Conservation (phyloP, 2,113 vertebrate species). For the Podiceps cristatus region DNA sequence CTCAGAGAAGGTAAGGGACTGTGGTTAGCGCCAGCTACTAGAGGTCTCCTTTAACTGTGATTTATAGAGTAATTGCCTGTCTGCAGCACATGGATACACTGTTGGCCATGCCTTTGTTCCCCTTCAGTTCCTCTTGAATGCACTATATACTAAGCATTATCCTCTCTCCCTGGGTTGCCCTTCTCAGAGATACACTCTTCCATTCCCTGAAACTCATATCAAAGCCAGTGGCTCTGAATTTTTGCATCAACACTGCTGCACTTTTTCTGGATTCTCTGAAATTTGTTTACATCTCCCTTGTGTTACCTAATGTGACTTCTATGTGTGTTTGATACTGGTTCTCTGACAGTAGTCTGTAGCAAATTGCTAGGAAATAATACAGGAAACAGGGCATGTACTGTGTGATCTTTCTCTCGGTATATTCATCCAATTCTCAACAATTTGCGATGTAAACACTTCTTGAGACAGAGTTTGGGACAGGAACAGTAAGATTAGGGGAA, state of each 20-base stretch:
- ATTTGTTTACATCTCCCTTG: slow-evolving; percentile 12
- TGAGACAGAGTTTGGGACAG: not conserved
- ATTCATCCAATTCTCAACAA: not conserved
- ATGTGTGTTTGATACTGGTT: not conserved
- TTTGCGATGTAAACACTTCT: not conserved
- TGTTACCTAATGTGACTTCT: not conserved
- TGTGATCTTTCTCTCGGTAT: not conserved
- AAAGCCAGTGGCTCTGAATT: not conserved
- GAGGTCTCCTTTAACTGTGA: slow-evolving; percentile 55
- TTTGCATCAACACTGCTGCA: not conserved
- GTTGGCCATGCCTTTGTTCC: slow-evolving; percentile 61
- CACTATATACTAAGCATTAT: slow-evolving; percentile 38
- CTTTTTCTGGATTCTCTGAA: not conserved
- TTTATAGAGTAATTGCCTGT: slow-evolving; percentile 67
- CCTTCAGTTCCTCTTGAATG: slow-evolving; percentile 60
- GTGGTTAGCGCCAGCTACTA: not conserved
- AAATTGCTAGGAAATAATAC: not conserved
- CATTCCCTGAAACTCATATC: not conserved
- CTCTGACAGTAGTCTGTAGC: not conserved
- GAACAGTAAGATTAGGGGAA: not conserved
- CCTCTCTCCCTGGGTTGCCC: slow-evolving; percentile 52
- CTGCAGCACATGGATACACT: slow-evolving; percentile 59
- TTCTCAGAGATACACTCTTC: slow-evolving; percentile 29
- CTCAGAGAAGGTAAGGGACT: not conserved
- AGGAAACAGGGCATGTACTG: not conserved